A percentile compares a stretch with the other conserved stretches of the same genome.
Evolutionary conservation across 2,888 invertebrate species (phyloP).

Genomic region (Tryphoninae sp.): DNA sequence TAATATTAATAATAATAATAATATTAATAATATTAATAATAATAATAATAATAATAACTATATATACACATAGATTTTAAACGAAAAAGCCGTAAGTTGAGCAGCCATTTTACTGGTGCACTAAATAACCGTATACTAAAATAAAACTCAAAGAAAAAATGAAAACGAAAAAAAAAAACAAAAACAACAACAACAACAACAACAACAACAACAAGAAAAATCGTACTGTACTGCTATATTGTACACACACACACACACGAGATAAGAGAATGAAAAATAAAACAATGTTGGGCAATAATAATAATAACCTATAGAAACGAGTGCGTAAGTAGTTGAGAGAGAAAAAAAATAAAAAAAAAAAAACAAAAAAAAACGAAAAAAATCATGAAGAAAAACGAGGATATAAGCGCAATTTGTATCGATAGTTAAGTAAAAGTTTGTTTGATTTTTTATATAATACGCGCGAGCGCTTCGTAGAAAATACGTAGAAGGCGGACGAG

Average conservation of each 20-base stretch:
- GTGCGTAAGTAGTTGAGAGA: slow-evolving; percentile 8
- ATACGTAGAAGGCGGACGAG: slow-evolving; percentile 32
- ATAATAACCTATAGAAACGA: slow-evolving; percentile 43
- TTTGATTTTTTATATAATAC: slow-evolving; percentile 57
- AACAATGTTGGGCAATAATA: slow-evolving; percentile 62
- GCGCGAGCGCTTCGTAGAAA: slow-evolving; percentile 46
- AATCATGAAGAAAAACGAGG: slow-evolving; percentile 28
- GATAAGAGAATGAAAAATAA: slow-evolving; percentile 55
- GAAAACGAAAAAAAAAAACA: slow-evolving; percentile 30
- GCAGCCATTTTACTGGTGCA: slow-evolving; percentile 59
- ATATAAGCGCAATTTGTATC: slow-evolving; percentile 53
- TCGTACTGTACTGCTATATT: slow-evolving; percentile 48
- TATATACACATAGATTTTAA: slow-evolving; percentile 51
- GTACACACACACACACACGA: slow-evolving; percentile 43
- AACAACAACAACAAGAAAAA: slow-evolving; percentile 37
- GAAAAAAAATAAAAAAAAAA: too few relatives aligned
- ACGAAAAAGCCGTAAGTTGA: slow-evolving; percentile 54
- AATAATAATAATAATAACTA: slow-evolving; percentile 8
- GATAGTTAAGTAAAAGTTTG: slow-evolving; percentile 43
- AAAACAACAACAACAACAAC: slow-evolving; percentile 27
- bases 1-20: neutral
- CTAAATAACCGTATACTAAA: slow-evolving; percentile 55
- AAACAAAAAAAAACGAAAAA: too few relatives aligned
- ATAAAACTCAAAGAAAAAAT: slow-evolving; percentile 9
- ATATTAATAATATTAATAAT: slow-evolving; percentile 5